Percentiles rank a stretch among this genome's conserved stretches.
These are phyloP conservation scores for Pantherophis vulpinus DNA, from an alignment of 2,797 vertebrate genomes.

Conservation along the genomic window DNA sequence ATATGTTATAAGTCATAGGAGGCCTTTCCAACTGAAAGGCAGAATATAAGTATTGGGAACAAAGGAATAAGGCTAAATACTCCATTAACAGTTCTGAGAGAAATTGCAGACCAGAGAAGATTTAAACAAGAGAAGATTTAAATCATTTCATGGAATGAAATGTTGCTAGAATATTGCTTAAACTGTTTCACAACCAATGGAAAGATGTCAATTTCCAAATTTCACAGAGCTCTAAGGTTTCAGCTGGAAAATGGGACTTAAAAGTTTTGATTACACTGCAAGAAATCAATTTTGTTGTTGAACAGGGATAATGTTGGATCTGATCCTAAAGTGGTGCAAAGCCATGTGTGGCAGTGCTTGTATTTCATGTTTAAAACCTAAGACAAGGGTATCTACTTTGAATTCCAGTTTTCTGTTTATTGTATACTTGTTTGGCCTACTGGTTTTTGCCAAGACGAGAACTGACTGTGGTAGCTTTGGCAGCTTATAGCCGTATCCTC, in stretches of 20 bases:
- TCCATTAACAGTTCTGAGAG: not conserved
- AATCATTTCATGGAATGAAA: not conserved
- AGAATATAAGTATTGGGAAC: not conserved
- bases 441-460: not conserved
- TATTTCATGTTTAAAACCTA: not conserved
- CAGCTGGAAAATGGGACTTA: not conserved
- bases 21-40: not conserved
- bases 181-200: not conserved
- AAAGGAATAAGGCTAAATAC: not conserved
- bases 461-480: not conserved
- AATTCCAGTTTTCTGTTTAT: not conserved
- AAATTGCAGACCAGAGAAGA: not conserved
- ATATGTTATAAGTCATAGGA: not conserved
- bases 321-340: not conserved
- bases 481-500: not conserved
- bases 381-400: not conserved
- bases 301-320: not conserved
- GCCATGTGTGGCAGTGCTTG: not conserved
- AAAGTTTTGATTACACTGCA: not conserved
- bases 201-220: not conserved
- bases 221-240: not conserved
- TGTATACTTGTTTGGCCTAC: not conserved
- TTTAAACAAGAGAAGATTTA: not conserved
- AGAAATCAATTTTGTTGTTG: not conserved
- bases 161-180: not conserved